Percentiles rank a stretch among this genome's conserved stretches.
phyloP scores from a whole-genome alignment of 2,888 invertebrate species.

The Drosophila eohydei region DNA sequence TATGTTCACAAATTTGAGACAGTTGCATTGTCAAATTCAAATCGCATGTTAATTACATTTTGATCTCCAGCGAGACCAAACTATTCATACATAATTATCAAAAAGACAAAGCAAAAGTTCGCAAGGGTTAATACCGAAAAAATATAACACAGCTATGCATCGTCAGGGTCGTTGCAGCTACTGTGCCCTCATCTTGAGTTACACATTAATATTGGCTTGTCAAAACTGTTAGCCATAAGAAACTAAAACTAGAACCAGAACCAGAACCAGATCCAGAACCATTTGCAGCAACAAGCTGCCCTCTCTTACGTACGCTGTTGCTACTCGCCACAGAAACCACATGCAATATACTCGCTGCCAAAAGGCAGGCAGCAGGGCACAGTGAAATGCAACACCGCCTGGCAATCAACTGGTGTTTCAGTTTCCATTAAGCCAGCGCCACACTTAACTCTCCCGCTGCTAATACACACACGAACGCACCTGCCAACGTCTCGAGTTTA shows the following conservation, averaged over 20 bases:
- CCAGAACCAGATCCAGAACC: conserved; percentile 37
- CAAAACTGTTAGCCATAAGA: conserved; percentile 61
- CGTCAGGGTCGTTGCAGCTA: conserved; percentile 40
- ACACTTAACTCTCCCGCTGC: conserved; percentile 9
- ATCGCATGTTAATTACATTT: conserved; percentile 77
- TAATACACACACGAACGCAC: conserved; percentile 30
- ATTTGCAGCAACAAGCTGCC: conserved; percentile 33
- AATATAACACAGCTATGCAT: background rate
- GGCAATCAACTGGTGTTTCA: conserved; percentile 83
- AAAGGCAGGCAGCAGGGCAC: conserved; percentile 25
- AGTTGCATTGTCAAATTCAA: conserved; percentile 71
- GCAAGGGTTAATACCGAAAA: conserved; percentile 6
- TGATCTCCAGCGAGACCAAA: background rate
- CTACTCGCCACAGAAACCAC: conserved; percentile 61
- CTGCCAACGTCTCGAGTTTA: conserved; percentile 55
- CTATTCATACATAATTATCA: background rate
- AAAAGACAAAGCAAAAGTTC: background rate
- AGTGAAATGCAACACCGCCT: conserved; percentile 57
- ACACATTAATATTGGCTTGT: conserved; percentile 62
- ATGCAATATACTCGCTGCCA: conserved; percentile 63
- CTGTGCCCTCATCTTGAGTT: conserved; percentile 19
- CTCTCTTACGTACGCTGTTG: background rate
- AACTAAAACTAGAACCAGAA: conserved; percentile 45
- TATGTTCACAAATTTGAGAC: conserved; percentile 69
- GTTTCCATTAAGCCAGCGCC: conserved; percentile 65